Evolutionary conservation across 2,888 invertebrate species (phyloP).

Genomic region (Pseudococcus jackbeardsleyi): DNA sequence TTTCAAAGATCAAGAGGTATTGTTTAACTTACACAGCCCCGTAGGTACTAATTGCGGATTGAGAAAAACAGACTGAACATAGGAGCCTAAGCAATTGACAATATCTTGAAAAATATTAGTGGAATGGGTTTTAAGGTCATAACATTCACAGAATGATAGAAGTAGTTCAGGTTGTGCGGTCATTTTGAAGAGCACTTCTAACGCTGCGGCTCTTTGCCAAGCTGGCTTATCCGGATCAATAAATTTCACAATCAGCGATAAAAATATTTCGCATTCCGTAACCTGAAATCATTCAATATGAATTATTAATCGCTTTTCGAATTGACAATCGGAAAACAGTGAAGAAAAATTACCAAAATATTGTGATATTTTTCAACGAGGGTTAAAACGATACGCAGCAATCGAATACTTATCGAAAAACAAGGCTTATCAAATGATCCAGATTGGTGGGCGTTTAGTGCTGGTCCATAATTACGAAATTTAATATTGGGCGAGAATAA

Average conservation of each 20-base stretch:
- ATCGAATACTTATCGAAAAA: conserved; percentile 96
- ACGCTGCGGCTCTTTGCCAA: conserved; percentile 95
- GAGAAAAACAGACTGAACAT: conserved; percentile 92
- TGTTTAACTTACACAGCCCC: conserved; percentile 19
- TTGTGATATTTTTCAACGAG: conserved; percentile 94
- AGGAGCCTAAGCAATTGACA: conserved; percentile 92
- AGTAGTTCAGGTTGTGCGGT: conserved; percentile 89
- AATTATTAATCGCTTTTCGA: not conserved
- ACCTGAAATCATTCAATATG: conserved; percentile 74
- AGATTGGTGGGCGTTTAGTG: conserved; percentile 40
- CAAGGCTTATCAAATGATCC: conserved; percentile 87
- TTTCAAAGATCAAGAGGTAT: not conserved
- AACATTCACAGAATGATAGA: conserved; percentile 93
- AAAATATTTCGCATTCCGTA: conserved; percentile 98
- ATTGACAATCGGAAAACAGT: not conserved
- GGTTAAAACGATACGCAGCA: conserved; percentile 91
- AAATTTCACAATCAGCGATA: conserved; percentile 96
- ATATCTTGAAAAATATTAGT: conserved; percentile 96
- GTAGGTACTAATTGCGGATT: conserved; percentile 73
- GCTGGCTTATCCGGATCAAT: conserved; percentile 95
- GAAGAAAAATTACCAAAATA: conserved; percentile 78
- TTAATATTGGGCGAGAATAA: conserved; percentile 99
- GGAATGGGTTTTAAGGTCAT: conserved; percentile 94
- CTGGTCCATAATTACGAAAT: conserved; percentile 75
- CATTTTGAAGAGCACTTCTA: conserved; percentile 96